Evolutionary conservation across 2,113 vertebrate species (phyloP).

Genomic region (Macrotus californicus): DNA sequence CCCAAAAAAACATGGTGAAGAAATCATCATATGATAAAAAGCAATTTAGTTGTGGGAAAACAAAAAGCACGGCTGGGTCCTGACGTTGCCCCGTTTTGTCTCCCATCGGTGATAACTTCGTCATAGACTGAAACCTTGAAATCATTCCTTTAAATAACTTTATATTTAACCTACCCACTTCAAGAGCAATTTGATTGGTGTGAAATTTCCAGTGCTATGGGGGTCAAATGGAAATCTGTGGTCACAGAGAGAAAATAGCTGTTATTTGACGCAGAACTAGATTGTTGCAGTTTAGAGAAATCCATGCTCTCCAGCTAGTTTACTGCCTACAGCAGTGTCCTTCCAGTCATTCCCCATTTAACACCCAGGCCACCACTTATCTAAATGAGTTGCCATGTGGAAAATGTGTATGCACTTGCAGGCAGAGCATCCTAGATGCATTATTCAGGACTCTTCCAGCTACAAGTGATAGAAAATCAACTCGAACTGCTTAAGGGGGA

Average conservation of each 20-base stretch:
- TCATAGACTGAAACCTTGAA: not conserved
- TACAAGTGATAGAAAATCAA: constrained; percentile 8
- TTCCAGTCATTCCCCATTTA: constrained; percentile 24
- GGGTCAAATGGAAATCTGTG: not conserved
- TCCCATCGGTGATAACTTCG: not conserved
- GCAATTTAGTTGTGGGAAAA: not conserved
- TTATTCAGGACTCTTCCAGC: not conserved
- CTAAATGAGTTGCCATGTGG: constrained; percentile 25
- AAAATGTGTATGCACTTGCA: constrained; percentile 2
- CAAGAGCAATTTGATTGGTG: not conserved
- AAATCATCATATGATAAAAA: not conserved
- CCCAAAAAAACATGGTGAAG: not conserved
- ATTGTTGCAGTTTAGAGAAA: constrained; percentile 6
- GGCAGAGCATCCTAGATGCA: not conserved
- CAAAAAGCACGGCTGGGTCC: not conserved
- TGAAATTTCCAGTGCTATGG: not conserved
- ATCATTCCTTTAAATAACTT: not conserved
- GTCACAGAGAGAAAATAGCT: constrained; percentile 28
- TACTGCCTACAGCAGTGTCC: not conserved
- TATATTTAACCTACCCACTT: not conserved
- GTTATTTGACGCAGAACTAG: not conserved
- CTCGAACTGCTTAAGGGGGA: not conserved
- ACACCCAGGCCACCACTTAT: constrained; percentile 9
- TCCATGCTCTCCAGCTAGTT: constrained; percentile 7
- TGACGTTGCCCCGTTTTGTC: not conserved